Conservation (phyloP, 2,888 invertebrate species). For the Crepidodera aurea region DNA sequence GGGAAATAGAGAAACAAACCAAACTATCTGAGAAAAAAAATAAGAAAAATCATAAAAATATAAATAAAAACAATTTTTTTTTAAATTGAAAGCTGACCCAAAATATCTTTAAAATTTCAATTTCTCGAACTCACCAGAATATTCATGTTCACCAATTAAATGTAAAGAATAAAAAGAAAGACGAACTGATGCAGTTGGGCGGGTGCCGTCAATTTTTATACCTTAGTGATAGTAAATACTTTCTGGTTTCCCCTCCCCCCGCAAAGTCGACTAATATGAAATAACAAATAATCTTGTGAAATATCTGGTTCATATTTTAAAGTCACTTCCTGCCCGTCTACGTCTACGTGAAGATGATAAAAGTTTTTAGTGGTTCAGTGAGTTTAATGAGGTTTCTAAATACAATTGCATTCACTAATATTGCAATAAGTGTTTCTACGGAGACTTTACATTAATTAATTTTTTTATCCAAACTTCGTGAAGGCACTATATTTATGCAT, state of each 20-base stretch:
- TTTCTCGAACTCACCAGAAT: conserved; percentile 50
- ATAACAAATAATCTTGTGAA: conserved; percentile 22
- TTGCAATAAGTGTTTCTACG: background rate
- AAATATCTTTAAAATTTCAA: too few relatives aligned
- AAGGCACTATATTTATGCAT: too few relatives aligned
- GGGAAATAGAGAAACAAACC: too few relatives aligned
- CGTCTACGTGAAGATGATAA: conserved; percentile 1
- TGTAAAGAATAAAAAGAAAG: conserved; percentile 40
- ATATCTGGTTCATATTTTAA: conserved; percentile 14
- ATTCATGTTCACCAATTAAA: conserved; percentile 50
- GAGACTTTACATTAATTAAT: background rate
- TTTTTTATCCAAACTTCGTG: too few relatives aligned
- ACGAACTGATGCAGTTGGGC: conserved; percentile 48
- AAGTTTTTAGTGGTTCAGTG: conserved; percentile 3
- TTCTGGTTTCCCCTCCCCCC: conserved; percentile 50
- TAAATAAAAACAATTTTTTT: too few relatives aligned
- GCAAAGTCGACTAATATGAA: conserved; percentile 33
- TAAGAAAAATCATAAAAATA: too few relatives aligned
- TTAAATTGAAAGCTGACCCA: too few relatives aligned
- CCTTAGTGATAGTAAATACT: conserved; percentile 51
- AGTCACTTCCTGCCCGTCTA: conserved; percentile 8
- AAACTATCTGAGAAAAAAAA: too few relatives aligned
- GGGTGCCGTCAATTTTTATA: conserved; percentile 50
- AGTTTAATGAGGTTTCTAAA: background rate
- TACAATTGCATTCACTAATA: background rate